Conservation (phyloP, 2,888 invertebrate species). For the Clitarchus hookeri region DNA sequence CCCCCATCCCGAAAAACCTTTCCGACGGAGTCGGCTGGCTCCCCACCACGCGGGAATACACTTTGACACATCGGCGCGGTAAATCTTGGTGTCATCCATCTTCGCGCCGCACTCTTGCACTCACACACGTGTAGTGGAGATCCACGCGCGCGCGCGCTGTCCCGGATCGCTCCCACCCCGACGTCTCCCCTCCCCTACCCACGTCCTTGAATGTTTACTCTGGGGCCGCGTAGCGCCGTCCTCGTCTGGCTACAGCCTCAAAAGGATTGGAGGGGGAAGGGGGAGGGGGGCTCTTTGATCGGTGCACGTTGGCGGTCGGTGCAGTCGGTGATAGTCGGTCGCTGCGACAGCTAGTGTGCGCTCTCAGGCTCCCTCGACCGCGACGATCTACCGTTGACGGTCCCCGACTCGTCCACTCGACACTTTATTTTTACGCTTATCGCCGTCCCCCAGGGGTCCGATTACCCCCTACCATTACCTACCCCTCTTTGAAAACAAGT, state of each 20-base stretch:
- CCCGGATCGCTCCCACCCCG: neutral
- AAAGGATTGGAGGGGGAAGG: constrained; percentile 49
- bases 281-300: constrained; percentile 46
- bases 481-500: neutral
- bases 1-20: neutral
- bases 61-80: neutral
- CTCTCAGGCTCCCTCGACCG: constrained; percentile 51
- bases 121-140: neutral
- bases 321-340: constrained; percentile 54
- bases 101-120: neutral
- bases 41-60: constrained; percentile 8
- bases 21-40: neutral
- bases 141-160: neutral
- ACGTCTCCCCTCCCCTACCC: constrained; percentile 34
- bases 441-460: neutral
- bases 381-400: constrained; percentile 47
- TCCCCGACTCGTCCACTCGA: neutral
- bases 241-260: constrained; percentile 26
- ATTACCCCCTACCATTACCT: neutral
- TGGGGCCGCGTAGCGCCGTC: neutral
- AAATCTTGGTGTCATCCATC: constrained; percentile 22
- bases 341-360: constrained; percentile 60
- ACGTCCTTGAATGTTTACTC: constrained; percentile 25
- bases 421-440: constrained; percentile 11
- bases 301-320: constrained; percentile 42